Evolutionary conservation across 1,140 invertebrate genomes (phyloP).

Genomic region (Habropoda laboriosa): DNA sequence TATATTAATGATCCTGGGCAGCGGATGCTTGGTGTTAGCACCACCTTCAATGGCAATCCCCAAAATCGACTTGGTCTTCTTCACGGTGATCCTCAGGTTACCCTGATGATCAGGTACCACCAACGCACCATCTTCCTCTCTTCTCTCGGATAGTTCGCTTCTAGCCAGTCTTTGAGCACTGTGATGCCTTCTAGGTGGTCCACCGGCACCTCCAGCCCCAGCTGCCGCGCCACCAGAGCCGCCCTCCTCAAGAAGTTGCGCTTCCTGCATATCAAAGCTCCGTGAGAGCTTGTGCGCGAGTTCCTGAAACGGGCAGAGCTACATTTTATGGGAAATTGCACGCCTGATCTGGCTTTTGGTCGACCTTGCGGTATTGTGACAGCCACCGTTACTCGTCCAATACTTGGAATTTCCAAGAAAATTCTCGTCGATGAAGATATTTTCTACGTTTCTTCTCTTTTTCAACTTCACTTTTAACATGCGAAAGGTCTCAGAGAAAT

Average conservation of each 20-base stretch:
- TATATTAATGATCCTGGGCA: conserved; percentile 97
- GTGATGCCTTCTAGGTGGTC: conserved; percentile 77
- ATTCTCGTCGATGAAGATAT: too few species aligned
- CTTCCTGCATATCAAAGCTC: conserved; percentile 93
- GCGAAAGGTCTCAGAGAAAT: too few species aligned
- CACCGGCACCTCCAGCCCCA: conserved; percentile 82
- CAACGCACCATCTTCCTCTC: conserved; percentile 84
- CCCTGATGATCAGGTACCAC: conserved; percentile 92
- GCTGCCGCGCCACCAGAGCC: conserved; percentile 83
- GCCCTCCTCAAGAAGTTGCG: conserved; percentile 87
- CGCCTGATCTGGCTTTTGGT: background rate
- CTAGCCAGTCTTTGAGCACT: conserved; percentile 76
- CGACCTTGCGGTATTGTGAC: conserved; percentile 33
- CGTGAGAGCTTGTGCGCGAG: conserved; percentile 91
- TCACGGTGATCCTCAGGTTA: conserved; percentile 92
- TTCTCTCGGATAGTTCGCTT: conserved; percentile 83
- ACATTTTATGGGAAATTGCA: conserved; percentile 46
- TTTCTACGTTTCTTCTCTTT: background rate
- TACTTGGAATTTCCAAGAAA: background rate
- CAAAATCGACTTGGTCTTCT: conserved; percentile 95
- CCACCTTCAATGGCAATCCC: conserved; percentile 99
- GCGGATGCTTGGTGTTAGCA: conserved; percentile 95
- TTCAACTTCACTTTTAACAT: background rate
- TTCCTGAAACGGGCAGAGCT: conserved; percentile 83
- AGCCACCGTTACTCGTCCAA: background rate